These are phyloP conservation scores for Callithrix jacchus DNA, from an alignment of 2,113 vertebrate genomes.

Conservation along the genomic window DNA sequence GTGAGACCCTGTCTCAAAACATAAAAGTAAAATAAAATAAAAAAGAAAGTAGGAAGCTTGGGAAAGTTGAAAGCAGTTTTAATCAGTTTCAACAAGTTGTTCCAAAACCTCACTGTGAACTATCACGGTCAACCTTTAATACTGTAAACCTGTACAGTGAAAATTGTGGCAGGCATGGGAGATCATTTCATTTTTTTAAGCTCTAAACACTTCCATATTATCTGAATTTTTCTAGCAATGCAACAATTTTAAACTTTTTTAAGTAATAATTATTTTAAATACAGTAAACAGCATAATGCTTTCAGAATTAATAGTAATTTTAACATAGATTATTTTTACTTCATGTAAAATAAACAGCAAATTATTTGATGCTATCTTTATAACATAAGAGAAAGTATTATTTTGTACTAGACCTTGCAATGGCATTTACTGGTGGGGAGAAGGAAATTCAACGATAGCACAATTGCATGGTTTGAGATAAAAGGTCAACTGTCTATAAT, in stretches of 20 bases:
- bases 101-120: not conserved
- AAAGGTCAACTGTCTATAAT: not conserved
- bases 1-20: not conserved
- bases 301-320: not conserved
- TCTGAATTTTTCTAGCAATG: not conserved
- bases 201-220: not conserved
- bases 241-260: not conserved
- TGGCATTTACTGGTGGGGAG: not conserved
- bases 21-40: no score
- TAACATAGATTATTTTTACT: constrained; percentile 27
- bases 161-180: accelerated
- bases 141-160: not conserved
- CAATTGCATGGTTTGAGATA: not conserved
- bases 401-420: not conserved
- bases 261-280: not conserved
- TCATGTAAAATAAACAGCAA: not conserved
- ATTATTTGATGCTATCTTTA: not conserved
- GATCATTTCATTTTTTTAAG: not conserved
- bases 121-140: not conserved
- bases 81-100: no score
- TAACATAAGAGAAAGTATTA: not conserved
- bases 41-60: not conserved
- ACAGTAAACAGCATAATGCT: not conserved
- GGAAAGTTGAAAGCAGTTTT: not conserved
- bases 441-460: not conserved